Evolutionary conservation across 2,113 vertebrate species (phyloP), one percentile per base, ranked within the genome.

Genomic region (Prionailurus viverrinus): DNA sequence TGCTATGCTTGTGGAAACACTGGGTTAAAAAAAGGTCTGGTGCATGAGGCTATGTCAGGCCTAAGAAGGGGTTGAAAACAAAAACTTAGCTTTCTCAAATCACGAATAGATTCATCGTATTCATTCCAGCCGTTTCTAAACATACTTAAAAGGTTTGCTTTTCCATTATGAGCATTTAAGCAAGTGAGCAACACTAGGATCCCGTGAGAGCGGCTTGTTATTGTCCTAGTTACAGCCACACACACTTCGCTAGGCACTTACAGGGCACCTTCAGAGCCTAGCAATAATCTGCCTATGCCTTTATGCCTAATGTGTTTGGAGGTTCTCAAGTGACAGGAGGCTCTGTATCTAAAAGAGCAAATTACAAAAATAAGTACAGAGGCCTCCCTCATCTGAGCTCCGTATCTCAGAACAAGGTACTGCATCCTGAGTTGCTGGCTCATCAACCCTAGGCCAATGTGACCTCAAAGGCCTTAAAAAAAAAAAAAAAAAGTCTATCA

Each of bases 131-230:
- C 93, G 39, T 96, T 78, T 94, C 92, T 23, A 93, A 97, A 83
- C 41, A 84, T 2, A 21, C 94, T 97, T 97, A 89, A 94, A 96
- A 96, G 61, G 78, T 97, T 80, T 98, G 78, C 36, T 97, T 91
- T 95, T 85, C 97, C 94, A 91, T 96, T 69, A 90, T 7, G 31
- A 78, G 88, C 80, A 73, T 31, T 78, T 73, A 33, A 90, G 71
- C 39, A 19, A 79, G 84, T 1, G 58, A 29, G 29, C 7, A 25
- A 15, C 48, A 48, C 90, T 29, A 15, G 0, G 4, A 33, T 61
- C 41, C 0, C 1, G 29, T 71, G n/a, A 96, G 31, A 95, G 92
- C 39, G 0, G 7, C 96, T 94, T 48, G 41, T 68, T 66, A 63
- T 78, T 5, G 0, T 69, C 89, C 96, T 89, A 10, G 95, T 53